Base-by-base conservation (phyloP, 2,888 invertebrate genomes). In the Villa cingulata region DNA sequence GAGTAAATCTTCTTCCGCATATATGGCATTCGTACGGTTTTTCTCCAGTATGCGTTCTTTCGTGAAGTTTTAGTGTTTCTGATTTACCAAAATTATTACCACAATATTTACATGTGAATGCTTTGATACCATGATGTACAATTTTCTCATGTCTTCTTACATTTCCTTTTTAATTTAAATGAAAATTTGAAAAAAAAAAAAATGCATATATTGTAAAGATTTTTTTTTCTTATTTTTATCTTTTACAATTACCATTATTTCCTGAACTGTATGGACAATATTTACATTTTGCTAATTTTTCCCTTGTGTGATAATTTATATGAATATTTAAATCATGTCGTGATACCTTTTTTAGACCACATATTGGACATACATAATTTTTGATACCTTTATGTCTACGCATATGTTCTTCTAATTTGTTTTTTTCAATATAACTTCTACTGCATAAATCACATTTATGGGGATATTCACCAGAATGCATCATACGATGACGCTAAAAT, bases 341-440 rank as follows among this genome's bases (percentile, higher is more conserved):
- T 16, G 52, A 50, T 42, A 46, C 47, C 20, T 52, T 50, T 34
- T 43, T 48, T n/a, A 50, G 38, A 15, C 52, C 54, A 16, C 54
- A 41, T 6, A 27, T n/a, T n/a, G 41, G 16, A 27, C 41, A 41
- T 19, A 23, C n/a, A 27, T 27, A 41, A 43, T 54, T 54, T 42
- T 52, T 54, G 1, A 52, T 51, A 18, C 52, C 52, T 4, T 50
- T 48, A 20, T 54, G 54, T 17, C 52, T 48, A 43, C 50, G 38
- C 34, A 48, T 48, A 36, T 54, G 54, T 18, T 52, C 48, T 15
- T 50, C 50, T n/a, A 54, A 47, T 45, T 53, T 52, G 37, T 55
- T 43, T 14, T 50, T 48, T 10, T 50, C 50, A 10, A 43, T 38
- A 40, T 45, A 53, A 19, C 41, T 47, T 29, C 48, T 48, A 15